A percentile compares a stretch with the other conserved stretches of the same genome.
These are phyloP conservation scores for Campopleginae sp. DNA, from an alignment of 2,888 invertebrate species.

Conservation along the genomic window DNA sequence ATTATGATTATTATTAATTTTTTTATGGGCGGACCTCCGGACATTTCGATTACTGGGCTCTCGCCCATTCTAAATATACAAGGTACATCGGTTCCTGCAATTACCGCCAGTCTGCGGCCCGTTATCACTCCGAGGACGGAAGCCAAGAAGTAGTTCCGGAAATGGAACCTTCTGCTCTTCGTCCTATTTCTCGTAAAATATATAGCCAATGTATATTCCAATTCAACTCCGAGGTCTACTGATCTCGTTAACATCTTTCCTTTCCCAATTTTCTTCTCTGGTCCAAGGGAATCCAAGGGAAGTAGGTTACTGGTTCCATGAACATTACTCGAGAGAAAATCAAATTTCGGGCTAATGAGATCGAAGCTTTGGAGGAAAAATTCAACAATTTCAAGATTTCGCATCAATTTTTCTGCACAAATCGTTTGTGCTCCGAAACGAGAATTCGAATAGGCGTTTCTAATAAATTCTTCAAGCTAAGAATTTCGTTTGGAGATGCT, in stretches of 20 bases:
- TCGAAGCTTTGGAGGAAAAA: not conserved
- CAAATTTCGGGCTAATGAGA: not conserved
- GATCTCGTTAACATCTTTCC: conserved; percentile 25
- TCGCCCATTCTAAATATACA: conserved; percentile 36
- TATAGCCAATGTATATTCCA: conserved; percentile 22
- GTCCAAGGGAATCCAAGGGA: conserved; percentile 26
- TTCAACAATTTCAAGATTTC: not conserved
- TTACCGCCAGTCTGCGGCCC: conserved; percentile 64
- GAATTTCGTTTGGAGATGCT: not conserved
- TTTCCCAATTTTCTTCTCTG: conserved; percentile 41
- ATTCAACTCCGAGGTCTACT: conserved; percentile 17
- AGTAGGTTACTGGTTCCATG: conserved; percentile 47
- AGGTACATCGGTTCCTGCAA: conserved; percentile 62
- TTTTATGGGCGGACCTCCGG: conserved; percentile 23
- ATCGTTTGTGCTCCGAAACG: not conserved
- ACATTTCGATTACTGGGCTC: conserved; percentile 25
- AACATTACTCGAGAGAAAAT: conserved; percentile 17
- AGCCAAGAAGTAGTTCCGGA: conserved; percentile 78
- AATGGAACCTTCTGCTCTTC: conserved; percentile 77
- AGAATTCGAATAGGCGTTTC: not conserved
- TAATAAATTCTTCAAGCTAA: not conserved
- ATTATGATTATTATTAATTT: conserved; percentile 36
- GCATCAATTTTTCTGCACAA: not conserved
- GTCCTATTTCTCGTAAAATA: conserved; percentile 15
- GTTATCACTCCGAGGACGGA: conserved; percentile 64